Conservation (phyloP, 2,797 vertebrate species). For the Bradypodion ventrale region DNA sequence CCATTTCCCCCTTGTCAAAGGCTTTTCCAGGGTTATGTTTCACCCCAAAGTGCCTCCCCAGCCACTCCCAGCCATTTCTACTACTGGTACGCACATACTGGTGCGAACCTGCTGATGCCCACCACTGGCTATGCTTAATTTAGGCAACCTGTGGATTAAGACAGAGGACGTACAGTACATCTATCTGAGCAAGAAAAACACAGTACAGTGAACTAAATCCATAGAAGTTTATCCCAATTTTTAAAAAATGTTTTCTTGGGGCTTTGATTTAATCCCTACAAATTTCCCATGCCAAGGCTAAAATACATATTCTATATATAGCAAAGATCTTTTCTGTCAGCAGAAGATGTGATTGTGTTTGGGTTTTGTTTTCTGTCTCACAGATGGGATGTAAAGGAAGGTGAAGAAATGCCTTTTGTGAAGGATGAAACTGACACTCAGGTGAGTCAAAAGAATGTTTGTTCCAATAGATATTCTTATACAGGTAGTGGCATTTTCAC, state of each 20-base stretch:
- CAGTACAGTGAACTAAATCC: too few species aligned
- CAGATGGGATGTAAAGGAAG: constrained; percentile 88
- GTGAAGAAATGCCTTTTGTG: constrained; percentile 68
- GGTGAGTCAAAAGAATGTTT: constrained; percentile 59
- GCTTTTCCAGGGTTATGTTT: too few species aligned
- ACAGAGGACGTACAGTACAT: too few species aligned
- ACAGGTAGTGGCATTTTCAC: background rate
- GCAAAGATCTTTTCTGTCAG: background rate
- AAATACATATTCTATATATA: background rate
- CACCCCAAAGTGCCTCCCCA: too few species aligned
- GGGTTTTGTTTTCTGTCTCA: constrained; percentile 45
- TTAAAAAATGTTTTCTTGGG: background rate
- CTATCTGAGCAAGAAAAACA: too few species aligned
- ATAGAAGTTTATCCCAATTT: too few species aligned
- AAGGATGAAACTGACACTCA: constrained; percentile 66
- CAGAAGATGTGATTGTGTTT: background rate
- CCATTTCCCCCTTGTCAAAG: too few species aligned
- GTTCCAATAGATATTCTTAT: background rate
- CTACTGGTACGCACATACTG: too few species aligned
- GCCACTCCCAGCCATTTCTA: too few species aligned
- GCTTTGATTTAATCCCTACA: background rate
- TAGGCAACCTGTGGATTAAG: too few species aligned
- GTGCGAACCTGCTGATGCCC: too few species aligned
- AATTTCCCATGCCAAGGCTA: background rate
- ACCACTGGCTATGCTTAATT: too few species aligned